Evolutionary conservation across 2,888 invertebrate genomes (phyloP), one percentile per base, ranked within the genome.

Genomic region (Thera obeliscata): DNA sequence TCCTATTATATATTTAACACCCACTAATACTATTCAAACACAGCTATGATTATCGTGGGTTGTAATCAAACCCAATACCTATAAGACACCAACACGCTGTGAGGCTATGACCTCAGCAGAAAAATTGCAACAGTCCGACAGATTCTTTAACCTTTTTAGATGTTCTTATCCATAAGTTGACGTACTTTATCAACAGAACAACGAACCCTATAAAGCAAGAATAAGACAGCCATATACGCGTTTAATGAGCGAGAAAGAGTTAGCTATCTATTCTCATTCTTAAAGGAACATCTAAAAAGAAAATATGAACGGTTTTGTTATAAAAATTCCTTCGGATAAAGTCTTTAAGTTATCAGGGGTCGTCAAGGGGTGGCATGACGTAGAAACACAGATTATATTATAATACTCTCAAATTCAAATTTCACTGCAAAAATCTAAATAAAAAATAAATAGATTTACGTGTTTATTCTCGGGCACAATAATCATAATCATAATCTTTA

Each of bases 241-340:
- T 77, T 83, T 85, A 86, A 87, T 85, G 84, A 84, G 91, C 76
- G 82, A 74, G 89, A 93, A 92, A 88, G 93, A 92, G 93, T 91
- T 90, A 81, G 84, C 91, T 88, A 89, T 90, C 90, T 85, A 84
- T 22, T 66, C 85, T 43, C 56, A 56, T 56, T 41, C 41, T 56
- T 8, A 22, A 55, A 8, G 38, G 81, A 79, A 86, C 89, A 91
- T 90, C 90, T 90, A 91, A 88, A 92, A 93, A 93, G 92, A 93
- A 93, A 93, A 93, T 93, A 93, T 93, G 91, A 92, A 88, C 86
- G 92, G 90, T 91, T 91, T 91, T 90, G 84, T 90, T 89, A 91
- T 93, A 93, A 93, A 93, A 93, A 93, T 92, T 93, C 92, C 91
- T 88, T 87, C 87, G 91, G 91, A 92, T 93, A 90, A 93, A 92